Base-by-base conservation (phyloP, 1,140 invertebrate species). In the Philotrypesis tridentata region DNA sequence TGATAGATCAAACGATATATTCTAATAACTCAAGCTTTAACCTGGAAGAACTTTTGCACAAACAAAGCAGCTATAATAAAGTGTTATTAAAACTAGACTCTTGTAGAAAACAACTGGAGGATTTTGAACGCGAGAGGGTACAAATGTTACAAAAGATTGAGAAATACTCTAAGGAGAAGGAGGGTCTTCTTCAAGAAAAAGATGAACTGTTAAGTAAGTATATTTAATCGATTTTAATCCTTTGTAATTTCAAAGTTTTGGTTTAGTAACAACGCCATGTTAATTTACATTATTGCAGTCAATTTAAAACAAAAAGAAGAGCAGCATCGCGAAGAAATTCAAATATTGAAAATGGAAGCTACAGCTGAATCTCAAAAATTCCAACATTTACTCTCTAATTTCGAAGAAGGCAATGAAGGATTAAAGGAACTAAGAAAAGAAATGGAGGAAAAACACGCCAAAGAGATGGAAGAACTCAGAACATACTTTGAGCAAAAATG, bases 401-500 rank as follows among this genome's bases (percentile, higher is more conserved):
- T 85, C 92, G 61, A 87, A 88, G 1, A 92, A 86, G 90, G 92
- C 7, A 91, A 92, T 80, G 89, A 87, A 0, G 92, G 93, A 40
- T 87, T 95, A 6, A 90, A 92, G 7, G 91, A 92, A 48, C 79
- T 95, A 14, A 92, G 91, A 82, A 86, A 90, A 9, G 93, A 95
- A 76, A 86, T 95, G 12, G 93, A 94, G 77, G 86, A 86, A 12
- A 94, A 94, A 83, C 95, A 96, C 88, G 90, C 93, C 21, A 94
- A 94, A 77, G 95, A 96, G 87, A 94, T 96, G 93, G 95, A 96
- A 87, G 95, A 96, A 83, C 85, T 96, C 27, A 92, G 95, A 67
- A 95, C 93, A 1, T 96, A 96, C 85, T 96, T 96, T 86, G 95
- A 96, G 83, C 92, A 95, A 87, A 96, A 96, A 87, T 96, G 95